phyloP scores from a whole-genome alignment of 2,888 invertebrate species.

The Chelonus formosanus region DNA sequence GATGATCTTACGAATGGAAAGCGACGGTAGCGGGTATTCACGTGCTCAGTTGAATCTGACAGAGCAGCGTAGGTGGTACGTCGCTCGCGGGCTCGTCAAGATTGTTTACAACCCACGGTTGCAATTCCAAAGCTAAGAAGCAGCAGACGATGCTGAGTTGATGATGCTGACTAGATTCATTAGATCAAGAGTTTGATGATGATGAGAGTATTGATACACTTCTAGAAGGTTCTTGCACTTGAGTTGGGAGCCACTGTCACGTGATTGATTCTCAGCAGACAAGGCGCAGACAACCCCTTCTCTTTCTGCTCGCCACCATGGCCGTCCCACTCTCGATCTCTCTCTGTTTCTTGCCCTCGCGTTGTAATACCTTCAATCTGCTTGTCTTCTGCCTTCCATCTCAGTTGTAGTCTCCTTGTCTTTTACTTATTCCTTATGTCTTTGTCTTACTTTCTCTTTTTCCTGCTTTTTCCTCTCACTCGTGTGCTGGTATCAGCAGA shows the following conservation, averaged over 20 bases:
- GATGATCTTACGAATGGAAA: conserved; percentile 1
- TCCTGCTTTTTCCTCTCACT: conserved; percentile 31
- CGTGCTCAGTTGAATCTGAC: conserved; percentile 42
- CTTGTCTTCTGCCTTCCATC: conserved; percentile 23
- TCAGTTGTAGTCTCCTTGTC: conserved; percentile 30
- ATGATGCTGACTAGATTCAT: background rate
- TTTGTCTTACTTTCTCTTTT: conserved; percentile 26
- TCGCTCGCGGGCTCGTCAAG: conserved; percentile 50
- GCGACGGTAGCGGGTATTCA: conserved; percentile 51
- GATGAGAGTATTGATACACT: background rate
- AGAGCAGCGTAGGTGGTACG: conserved; percentile 52
- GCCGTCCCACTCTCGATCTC: conserved; percentile 45
- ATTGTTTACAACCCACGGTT: conserved; percentile 22
- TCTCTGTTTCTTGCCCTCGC: conserved; percentile 50
- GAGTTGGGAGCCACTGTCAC: conserved; percentile 49
- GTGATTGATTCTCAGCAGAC: conserved; percentile 61
- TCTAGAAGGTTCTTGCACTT: conserved; percentile 6
- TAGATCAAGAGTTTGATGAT: conserved; percentile 2
- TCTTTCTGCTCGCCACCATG: conserved; percentile 40
- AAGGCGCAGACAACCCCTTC: conserved; percentile 61
- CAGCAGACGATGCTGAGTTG: background rate
- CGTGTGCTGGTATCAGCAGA: conserved; percentile 63
- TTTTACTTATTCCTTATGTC: conserved; percentile 19
- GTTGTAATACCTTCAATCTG: conserved; percentile 31
- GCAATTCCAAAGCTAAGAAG: background rate